Evolutionary conservation across 2,113 vertebrate species (phyloP).

Genomic region (Salvelinus fontinalis): DNA sequence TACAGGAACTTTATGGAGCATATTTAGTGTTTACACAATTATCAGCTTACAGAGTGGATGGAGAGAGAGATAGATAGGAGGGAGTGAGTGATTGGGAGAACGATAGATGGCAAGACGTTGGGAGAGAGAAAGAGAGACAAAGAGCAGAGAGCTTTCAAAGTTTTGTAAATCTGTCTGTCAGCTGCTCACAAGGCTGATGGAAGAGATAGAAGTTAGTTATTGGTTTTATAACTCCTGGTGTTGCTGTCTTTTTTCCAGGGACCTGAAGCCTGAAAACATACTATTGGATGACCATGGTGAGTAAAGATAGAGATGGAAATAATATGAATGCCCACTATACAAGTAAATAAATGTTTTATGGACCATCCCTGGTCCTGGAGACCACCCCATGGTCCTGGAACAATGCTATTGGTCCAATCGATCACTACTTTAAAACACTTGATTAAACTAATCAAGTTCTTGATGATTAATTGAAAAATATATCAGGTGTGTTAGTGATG

Average conservation of each 20-base stretch:
- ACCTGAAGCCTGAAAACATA: constrained; percentile 96
- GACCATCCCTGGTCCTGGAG: no score
- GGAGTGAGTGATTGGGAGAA: background rate
- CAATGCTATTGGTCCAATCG: no score
- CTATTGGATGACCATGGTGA: constrained; percentile 94
- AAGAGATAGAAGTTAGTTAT: background rate
- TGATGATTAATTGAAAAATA: no score
- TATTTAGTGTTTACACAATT: background rate
- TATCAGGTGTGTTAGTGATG: no score
- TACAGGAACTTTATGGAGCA: no score
- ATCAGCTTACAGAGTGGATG: background rate
- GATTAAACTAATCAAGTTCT: no score
- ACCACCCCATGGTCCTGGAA: no score
- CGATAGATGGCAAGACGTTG: background rate
- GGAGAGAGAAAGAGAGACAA: background rate
- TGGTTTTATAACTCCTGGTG: background rate
- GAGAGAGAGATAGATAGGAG: background rate
- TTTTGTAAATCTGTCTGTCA: background rate
- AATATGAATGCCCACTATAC: no score
- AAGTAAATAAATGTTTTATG: no score
- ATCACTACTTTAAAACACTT: no score
- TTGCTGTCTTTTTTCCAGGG: constrained; percentile 70
- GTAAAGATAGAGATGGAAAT: constrained; percentile 39
- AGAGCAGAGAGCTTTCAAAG: background rate
- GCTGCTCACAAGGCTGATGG: background rate